Evolutionary conservation across 2,888 invertebrate genomes (phyloP).

Genomic region (Spisula subtruncata): DNA sequence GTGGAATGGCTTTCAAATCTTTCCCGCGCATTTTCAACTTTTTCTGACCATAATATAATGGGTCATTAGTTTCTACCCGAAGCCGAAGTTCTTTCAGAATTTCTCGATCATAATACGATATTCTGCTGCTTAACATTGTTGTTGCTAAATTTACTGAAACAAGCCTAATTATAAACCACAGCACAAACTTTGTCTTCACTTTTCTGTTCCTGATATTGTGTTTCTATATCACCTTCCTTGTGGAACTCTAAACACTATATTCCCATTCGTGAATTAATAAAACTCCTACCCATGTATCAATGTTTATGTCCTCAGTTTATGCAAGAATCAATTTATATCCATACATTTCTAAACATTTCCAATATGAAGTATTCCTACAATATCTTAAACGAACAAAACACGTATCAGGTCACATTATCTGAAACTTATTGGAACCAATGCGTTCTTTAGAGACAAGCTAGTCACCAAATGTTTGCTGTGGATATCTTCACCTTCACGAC

Average conservation of each 20-base stretch:
- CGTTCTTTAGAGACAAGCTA: no score
- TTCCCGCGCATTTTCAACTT: slow-evolving; percentile 85
- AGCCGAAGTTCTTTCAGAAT: slow-evolving; percentile 77
- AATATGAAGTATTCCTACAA: background rate
- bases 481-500: no score
- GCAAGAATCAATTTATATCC: background rate
- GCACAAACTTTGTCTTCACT: background rate
- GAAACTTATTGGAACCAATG: no score
- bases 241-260: background rate
- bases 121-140: slow-evolving; percentile 43
- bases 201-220: background rate
- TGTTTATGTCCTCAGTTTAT: background rate
- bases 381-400: background rate
- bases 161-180: background rate
- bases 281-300: background rate
- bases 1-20: slow-evolving; percentile 83
- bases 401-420: no score
- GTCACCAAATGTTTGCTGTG: no score
- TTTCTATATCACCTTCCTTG: background rate
- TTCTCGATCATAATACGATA: slow-evolving; percentile 55
- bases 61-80: slow-evolving; percentile 84
- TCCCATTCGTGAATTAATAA: background rate
- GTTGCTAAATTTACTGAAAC: background rate
- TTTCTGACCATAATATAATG: slow-evolving; percentile 82
- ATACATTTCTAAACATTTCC: background rate